phyloP scores from a whole-genome alignment of 1,140 invertebrate species.

The Tribolium madens region DNA sequence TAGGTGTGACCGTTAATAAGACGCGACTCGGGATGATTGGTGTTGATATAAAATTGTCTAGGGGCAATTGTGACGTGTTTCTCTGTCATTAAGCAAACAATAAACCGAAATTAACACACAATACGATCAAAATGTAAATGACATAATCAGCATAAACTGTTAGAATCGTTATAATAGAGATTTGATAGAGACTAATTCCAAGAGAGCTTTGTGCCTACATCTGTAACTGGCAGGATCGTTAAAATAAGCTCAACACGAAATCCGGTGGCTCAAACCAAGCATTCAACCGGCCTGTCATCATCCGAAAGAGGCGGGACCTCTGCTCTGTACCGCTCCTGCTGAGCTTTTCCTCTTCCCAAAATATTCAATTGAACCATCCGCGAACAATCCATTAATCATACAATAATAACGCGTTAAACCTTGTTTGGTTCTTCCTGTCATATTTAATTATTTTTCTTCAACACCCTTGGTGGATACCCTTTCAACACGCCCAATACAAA shows the following conservation, averaged over 20 bases:
- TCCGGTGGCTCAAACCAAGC: constrained; percentile 43
- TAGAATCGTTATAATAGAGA: constrained; percentile 53
- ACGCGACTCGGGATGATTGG: neutral
- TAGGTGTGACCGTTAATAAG: neutral
- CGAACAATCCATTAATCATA: constrained; percentile 31
- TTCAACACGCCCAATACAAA: neutral
- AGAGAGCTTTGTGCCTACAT: constrained; percentile 51
- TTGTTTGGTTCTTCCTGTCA: constrained; percentile 14
- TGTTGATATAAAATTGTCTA: neutral
- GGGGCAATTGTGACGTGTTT: neutral
- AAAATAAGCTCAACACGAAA: constrained; percentile 57
- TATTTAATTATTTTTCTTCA: constrained; percentile 30
- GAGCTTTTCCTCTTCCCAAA: constrained; percentile 19
- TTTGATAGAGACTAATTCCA: constrained; percentile 56
- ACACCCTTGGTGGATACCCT: neutral
- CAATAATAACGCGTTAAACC: constrained; percentile 32
- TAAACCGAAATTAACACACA: constrained; percentile 39
- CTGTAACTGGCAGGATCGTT: constrained; percentile 59
- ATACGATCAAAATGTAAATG: constrained; percentile 48
- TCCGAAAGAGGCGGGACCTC: constrained; percentile 24
- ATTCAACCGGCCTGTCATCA: constrained; percentile 38
- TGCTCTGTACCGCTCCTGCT: constrained; percentile 1
- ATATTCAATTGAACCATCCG: constrained; percentile 37
- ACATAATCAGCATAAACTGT: constrained; percentile 51
- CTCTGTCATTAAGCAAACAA: constrained; percentile 13